Conservation (phyloP, 2,113 vertebrate species). For the Dasyornis broadbenti region DNA sequence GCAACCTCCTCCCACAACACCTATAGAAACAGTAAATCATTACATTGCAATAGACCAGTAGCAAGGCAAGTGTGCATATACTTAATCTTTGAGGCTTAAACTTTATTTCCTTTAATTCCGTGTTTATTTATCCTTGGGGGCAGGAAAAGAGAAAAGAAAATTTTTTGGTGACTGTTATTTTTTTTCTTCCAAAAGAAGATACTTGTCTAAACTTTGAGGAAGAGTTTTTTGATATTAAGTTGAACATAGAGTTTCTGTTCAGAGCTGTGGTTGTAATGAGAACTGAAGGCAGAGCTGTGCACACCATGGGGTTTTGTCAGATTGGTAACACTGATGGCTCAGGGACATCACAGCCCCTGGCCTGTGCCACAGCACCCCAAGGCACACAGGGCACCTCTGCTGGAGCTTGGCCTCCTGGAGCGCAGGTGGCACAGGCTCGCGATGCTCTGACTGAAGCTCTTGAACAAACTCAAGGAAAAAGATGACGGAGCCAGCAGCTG, state of each 20-base stretch:
- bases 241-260: neutral
- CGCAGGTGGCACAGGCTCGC: accelerated
- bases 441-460: neutral
- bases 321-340: neutral
- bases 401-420: neutral
- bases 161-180: neutral
- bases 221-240: neutral
- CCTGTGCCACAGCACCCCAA: neutral
- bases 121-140: neutral
- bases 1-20: accelerated
- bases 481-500: neutral
- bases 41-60: neutral
- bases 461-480: neutral
- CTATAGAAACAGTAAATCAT: neutral
- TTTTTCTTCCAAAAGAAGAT: neutral
- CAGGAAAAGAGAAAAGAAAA: neutral
- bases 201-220: neutral
- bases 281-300: neutral
- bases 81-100: neutral
- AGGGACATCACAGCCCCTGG: neutral
- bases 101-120: neutral
- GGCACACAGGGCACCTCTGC: neutral
- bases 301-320: neutral
- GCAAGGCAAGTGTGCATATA: neutral
- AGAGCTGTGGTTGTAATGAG: neutral